phyloP scores from a whole-genome alignment of 2,113 vertebrate species.

The Lamprologus sp. region DNA sequence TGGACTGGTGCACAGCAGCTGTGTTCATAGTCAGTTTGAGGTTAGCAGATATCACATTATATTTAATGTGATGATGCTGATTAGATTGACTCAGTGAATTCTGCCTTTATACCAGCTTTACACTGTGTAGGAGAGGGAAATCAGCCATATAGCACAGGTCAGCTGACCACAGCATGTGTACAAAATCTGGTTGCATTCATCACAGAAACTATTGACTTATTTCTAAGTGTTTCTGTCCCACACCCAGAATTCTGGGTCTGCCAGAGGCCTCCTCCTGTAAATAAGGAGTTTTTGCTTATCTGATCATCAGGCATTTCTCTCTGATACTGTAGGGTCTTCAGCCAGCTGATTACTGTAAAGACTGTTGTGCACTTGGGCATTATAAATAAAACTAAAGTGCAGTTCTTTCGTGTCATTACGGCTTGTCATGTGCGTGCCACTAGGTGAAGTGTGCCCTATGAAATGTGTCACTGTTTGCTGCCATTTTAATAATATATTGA shows the following conservation, averaged over 20 bases:
- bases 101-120: background rate
- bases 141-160: background rate
- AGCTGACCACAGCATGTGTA: background rate
- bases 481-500: background rate
- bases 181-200: background rate
- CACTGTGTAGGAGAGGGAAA: background rate
- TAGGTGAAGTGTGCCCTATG: background rate
- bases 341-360: background rate
- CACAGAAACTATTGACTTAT: background rate
- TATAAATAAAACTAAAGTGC: background rate
- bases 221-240: background rate
- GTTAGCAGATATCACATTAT: background rate
- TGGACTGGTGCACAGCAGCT: background rate
- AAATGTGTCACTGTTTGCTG: background rate
- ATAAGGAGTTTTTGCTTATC: background rate
- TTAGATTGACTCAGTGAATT: background rate
- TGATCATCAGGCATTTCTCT: background rate
- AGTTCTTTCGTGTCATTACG: fast-evolving
- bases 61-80: background rate
- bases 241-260: background rate
- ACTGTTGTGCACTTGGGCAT: background rate
- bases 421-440: background rate
- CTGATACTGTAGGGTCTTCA: background rate
- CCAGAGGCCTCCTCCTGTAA: background rate
- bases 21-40: background rate